A percentile compares a stretch with the other conserved stretches of the same genome.
These are phyloP conservation scores for Doris montereyensis DNA, from an alignment of 2,888 invertebrate genomes.

Conservation along the genomic window DNA sequence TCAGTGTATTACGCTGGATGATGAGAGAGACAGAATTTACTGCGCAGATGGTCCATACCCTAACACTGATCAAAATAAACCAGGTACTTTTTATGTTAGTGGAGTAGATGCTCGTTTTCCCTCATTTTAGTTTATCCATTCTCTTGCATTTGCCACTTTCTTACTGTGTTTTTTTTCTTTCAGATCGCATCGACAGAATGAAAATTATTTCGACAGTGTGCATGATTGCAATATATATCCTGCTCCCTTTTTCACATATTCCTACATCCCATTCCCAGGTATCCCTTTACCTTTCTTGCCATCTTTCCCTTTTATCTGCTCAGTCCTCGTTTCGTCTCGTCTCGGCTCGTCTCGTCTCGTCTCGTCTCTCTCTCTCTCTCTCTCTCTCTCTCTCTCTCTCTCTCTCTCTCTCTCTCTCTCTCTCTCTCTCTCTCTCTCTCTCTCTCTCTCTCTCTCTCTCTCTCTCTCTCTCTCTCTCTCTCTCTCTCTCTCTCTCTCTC, in stretches of 20 bases:
- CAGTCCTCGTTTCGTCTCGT: neutral
- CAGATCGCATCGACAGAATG: too few relatives aligned
- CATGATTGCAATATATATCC: neutral
- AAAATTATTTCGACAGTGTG: too few relatives aligned
- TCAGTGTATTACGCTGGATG: slow-evolving; percentile 61
- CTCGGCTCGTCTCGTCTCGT: neutral
- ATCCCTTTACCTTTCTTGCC: neutral
- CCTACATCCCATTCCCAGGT: neutral
- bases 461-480: neutral
- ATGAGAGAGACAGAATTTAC: slow-evolving; percentile 60
- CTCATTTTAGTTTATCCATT: too few relatives aligned
- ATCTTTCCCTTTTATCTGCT: neutral
- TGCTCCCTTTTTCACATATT: neutral
- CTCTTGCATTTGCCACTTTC: neutral
- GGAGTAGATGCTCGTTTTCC: too few relatives aligned
- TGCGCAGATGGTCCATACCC: slow-evolving; percentile 54
- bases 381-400: neutral
- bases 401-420: neutral
- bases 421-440: neutral
- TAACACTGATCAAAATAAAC: slow-evolving; percentile 47
- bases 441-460: neutral
- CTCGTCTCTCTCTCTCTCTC: neutral
- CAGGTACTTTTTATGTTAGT: too few relatives aligned
- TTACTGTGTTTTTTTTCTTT: neutral
- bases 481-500: neutral